A percentile compares a stretch with the other conserved stretches of the same genome.
phyloP scores from a whole-genome alignment of 2,888 invertebrate species.

The Itoplectis maculator region DNA sequence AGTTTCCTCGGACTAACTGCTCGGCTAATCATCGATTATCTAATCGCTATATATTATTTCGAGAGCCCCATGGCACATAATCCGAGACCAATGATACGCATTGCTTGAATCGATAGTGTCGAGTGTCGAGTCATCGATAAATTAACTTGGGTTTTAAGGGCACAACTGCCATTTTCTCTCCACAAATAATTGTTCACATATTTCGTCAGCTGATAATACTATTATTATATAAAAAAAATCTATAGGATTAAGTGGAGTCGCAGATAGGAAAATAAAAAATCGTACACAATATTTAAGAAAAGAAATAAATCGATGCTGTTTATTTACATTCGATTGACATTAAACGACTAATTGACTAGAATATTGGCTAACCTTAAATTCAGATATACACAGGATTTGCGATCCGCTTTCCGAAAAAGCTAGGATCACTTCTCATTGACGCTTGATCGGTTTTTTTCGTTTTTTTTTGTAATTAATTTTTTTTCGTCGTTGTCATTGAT shows the following conservation, averaged over 20 bases:
- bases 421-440: constrained; percentile 38
- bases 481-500: constrained; percentile 52
- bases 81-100: not conserved
- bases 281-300: constrained; percentile 69
- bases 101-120: constrained; percentile 1
- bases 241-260: not conserved
- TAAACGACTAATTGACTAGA: constrained; percentile 81
- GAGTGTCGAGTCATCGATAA: constrained; percentile 6
- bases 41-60: constrained; percentile 7
- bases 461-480: not conserved
- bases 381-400: constrained; percentile 74
- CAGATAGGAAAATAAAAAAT: not conserved
- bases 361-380: constrained; percentile 74
- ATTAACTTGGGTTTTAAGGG: not conserved
- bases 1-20: constrained; percentile 1
- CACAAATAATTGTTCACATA: too few species aligned
- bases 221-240: too few species aligned
- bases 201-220: too few species aligned
- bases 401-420: constrained; percentile 39
- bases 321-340: constrained; percentile 65
- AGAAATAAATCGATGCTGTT: constrained; percentile 54
- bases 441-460: constrained; percentile 25
- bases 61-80: constrained; percentile 3
- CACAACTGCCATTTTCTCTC: not conserved
- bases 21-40: not conserved